Evolutionary conservation across 2,113 vertebrate species (phyloP).

Genomic region (Etheostoma spectabile): DNA sequence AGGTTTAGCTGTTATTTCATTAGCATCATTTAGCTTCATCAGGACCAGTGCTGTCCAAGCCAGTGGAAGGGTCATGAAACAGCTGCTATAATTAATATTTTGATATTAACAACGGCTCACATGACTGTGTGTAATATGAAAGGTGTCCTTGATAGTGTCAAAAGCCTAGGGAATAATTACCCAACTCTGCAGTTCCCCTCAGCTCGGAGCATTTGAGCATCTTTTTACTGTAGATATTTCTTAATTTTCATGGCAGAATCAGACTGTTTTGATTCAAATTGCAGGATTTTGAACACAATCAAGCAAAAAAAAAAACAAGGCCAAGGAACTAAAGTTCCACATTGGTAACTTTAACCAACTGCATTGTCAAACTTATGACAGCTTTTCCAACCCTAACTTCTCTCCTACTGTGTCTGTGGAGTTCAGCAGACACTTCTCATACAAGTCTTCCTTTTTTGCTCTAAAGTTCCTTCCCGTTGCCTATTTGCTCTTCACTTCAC

Average conservation of each 20-base stretch:
- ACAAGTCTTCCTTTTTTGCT: constrained; percentile 4
- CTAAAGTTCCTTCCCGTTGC: constrained; percentile 36
- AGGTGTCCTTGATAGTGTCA: not conserved
- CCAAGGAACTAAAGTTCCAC: constrained; percentile 12
- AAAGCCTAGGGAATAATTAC: not conserved
- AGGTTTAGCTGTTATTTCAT: not conserved
- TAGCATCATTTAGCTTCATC: not conserved
- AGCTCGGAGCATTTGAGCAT: not conserved
- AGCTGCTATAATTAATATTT: not conserved
- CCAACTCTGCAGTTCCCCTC: not conserved
- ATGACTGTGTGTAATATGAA: not conserved
- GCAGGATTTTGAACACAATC: not conserved
- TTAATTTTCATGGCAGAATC: not conserved
- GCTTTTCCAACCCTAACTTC: constrained; percentile 29
- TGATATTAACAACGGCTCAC: not conserved
- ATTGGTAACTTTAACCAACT: constrained; percentile 34
- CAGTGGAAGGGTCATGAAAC: not conserved
- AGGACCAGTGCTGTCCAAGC: not conserved
- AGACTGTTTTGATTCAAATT: not conserved
- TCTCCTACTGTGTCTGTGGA: constrained; percentile 38
- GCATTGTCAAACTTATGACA: constrained; percentile 49
- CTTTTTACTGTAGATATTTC: not conserved
- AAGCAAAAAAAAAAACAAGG: constrained; percentile 20
- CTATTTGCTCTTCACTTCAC: constrained; percentile 70
- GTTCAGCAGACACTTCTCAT: constrained; percentile 52